phyloP scores from a whole-genome alignment of 2,797 vertebrate species.

The Peromyscus attwateri region DNA sequence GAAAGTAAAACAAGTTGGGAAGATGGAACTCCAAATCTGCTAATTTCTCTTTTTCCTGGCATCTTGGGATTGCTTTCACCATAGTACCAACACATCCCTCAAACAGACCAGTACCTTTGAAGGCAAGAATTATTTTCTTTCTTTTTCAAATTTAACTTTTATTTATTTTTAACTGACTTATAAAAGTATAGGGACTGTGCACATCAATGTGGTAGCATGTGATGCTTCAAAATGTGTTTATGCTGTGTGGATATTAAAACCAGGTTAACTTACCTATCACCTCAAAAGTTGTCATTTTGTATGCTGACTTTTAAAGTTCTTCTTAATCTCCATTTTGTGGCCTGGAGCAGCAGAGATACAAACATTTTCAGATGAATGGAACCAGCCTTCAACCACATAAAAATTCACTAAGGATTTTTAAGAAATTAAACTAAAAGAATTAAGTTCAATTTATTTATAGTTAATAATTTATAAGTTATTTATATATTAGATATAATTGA shows the following conservation, averaged over 20 bases:
- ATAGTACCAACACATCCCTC: not conserved
- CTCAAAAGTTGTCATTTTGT: not conserved
- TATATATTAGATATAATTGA: too few relatives aligned
- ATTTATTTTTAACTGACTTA: not conserved
- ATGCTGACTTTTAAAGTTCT: not conserved
- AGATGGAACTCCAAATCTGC: not conserved
- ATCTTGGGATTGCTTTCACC: not conserved
- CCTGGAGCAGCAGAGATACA: not conserved
- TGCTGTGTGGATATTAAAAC: not conserved
- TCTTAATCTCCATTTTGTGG: constrained; percentile 14
- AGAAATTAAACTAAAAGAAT: not conserved
- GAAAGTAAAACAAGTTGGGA: not conserved
- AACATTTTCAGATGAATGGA: constrained; percentile 15
- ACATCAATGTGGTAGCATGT: not conserved
- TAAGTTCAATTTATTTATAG: too few relatives aligned
- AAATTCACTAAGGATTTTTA: not conserved
- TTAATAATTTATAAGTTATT: too few relatives aligned
- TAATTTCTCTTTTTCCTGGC: not conserved
- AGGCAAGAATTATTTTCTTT: not conserved
- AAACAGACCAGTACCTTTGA: not conserved
- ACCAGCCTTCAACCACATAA: not conserved
- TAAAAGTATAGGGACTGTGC: not conserved
- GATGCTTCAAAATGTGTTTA: not conserved
- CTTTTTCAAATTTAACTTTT: not conserved
- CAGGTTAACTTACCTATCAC: not conserved